Base-by-base conservation (phyloP, 1,140 invertebrate species). In the Drosophila melanica region DNA sequence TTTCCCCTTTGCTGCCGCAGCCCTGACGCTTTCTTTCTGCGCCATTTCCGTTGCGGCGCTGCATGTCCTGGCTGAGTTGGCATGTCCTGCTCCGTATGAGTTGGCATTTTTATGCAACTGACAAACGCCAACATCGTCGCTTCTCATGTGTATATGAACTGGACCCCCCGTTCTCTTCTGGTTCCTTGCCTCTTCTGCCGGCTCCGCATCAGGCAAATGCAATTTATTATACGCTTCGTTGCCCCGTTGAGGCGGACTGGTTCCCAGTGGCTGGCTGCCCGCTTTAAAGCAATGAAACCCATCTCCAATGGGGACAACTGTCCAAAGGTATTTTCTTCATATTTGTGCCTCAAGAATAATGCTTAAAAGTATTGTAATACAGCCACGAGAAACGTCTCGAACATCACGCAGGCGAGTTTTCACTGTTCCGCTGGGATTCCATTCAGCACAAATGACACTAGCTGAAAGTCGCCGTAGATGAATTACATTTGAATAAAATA, bases 51-150 rank as follows among this genome's bases (percentile, higher is more conserved):
- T 59, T 86, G 82, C 79, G 75, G 79, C 67, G 73, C 79, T 86
- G 58, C 66, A 69, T 68, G 66, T 66, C 55, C 39, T 66, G 75
- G 39, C 59, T 66, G 51, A 74, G 64, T 69, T 87, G 79, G 79
- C 82, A 82, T 81, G 75, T 86, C 74, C 72, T 82, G 60, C 64
- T 37, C 64, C 72, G 50, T 79, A 86, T 86, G 82, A 87, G 82
- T 82, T 86, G 82, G 84, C 82, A 86, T 87, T 86, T 82, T 87
- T 87, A 86, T 86, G 82, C 82, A 86, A 89, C 82, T 86, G 82
- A 86, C 82, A 87, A 87, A 81, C 82, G 82, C 85, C 63, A 81
- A 78, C 68, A 45, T 58, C 30, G 55, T 33, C 48, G 75, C 66
- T 59, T 57, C 81, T 69, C 81, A 81, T 87, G 78, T 87, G 65